phyloP scores from a whole-genome alignment of 2,797 vertebrate species.

The Zenarchopterus dispar region DNA sequence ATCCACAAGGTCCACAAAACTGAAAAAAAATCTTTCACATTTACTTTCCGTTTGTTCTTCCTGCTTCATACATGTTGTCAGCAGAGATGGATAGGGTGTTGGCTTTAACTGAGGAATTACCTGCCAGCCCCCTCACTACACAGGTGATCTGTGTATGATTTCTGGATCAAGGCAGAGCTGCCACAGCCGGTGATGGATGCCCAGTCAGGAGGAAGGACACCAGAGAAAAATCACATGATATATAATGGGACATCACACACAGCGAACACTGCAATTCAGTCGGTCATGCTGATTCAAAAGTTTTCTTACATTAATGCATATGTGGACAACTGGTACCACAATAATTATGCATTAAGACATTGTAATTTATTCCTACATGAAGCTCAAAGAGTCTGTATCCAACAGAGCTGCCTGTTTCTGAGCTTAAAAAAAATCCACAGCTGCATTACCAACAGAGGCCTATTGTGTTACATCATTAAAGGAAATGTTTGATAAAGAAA shows the following conservation, averaged over 20 bases:
- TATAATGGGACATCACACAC: conserved; percentile 23
- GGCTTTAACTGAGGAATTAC: conserved; percentile 63
- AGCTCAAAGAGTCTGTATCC: not conserved
- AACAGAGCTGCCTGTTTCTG: conserved; percentile 41
- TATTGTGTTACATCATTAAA: conserved; percentile 64
- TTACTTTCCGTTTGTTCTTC: not conserved
- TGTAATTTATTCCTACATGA: conserved; percentile 15
- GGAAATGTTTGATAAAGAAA: conserved; percentile 21
- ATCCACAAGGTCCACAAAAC: not conserved
- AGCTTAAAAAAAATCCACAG: conserved; percentile 51
- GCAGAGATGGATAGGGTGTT: conserved; percentile 54
- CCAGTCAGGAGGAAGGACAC: conserved; percentile 25
- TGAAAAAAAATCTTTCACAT: not conserved
- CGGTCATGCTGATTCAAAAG: not conserved
- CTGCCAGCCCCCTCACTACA: conserved; percentile 57
- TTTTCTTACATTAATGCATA: no score
- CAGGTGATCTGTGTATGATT: conserved; percentile 72
- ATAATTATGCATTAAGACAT: conserved; percentile 13
- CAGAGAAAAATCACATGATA: conserved; percentile 43
- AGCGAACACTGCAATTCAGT: no score
- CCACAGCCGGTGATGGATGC: conserved; percentile 62
- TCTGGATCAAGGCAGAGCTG: conserved; percentile 61
- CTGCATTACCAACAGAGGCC: conserved; percentile 60
- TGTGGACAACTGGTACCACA: not conserved
- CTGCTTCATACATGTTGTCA: conserved; percentile 30